Base-by-base conservation (phyloP, 2,113 vertebrate species). In the Echinops telfairi region DNA sequence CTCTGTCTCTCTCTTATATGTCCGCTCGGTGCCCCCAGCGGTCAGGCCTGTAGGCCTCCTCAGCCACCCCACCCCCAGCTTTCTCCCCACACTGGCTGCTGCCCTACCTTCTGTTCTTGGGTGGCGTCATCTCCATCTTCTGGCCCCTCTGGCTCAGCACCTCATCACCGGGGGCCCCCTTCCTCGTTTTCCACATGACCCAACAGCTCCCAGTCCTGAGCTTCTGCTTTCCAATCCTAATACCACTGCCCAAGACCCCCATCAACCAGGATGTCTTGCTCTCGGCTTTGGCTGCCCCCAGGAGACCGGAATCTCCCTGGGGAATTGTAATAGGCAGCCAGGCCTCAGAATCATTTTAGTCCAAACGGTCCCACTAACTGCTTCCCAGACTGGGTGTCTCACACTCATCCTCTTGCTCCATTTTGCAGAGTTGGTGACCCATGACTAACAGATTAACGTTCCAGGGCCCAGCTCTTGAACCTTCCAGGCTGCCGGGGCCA, bases 231-330 rank as follows among this genome's bases (percentile, higher is more conserved):
- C 77, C 47, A 71, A 38, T 36, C 58, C 47, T 16, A 27, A 64
- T 7, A 79, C 40, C 38, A 8, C 83, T 0, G 11, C 58, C 43
- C n/a, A 2, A 22, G 60, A 57, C 17, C 14, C 40, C 19, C 0
- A 0, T 5, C n/a, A 25, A 77, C 33, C 14, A 8, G 25, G 47
- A 16, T 0, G 15, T 31, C 19, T 10, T 6, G 29, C 22, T n/a
- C 53, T 78, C 0, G 1, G 79, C 22, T 27, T 22, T 36, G 14
- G 60, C 66, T 29, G 5, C 15, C 16, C 22, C 15, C 33, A 11
- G 1, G 68, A 53, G 64, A 38, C 9, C 7, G 29, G 47, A 12
- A 2, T 79, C 75, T 47, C 31, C 17, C 78, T 22, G 0, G 6
- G 36, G 11, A n/a, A 11, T 5, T 36, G 12, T 53, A 53, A 53